Evolutionary conservation across 2,888 invertebrate species (phyloP).

Genomic region (Amblyteles armatorius): DNA sequence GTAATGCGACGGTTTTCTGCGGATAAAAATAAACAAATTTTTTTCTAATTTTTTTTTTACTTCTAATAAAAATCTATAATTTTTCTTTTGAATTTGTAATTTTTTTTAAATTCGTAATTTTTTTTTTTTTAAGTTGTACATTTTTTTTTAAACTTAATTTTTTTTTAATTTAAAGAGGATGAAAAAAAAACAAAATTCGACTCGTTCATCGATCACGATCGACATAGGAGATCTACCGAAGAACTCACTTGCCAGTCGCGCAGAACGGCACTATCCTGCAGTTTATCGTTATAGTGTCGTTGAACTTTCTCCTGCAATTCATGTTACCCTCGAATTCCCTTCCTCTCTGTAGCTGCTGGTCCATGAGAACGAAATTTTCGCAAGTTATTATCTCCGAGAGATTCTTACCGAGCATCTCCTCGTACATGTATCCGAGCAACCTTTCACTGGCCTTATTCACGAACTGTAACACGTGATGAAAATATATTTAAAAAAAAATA

Average conservation of each 20-base stretch:
- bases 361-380: slow-evolving; percentile 86
- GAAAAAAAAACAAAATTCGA: no score
- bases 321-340: slow-evolving; percentile 92
- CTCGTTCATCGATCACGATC: slow-evolving; percentile 24
- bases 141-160: neutral
- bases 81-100: neutral
- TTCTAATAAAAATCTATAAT: neutral
- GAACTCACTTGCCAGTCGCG: slow-evolving; percentile 87
- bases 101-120: neutral
- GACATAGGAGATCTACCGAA: neutral
- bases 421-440: slow-evolving; percentile 90
- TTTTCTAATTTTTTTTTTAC: neutral
- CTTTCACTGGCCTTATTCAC: slow-evolving; percentile 95
- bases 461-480: slow-evolving; percentile 87
- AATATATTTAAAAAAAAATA: slow-evolving; percentile 27
- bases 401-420: slow-evolving; percentile 88
- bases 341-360: slow-evolving; percentile 88
- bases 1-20: slow-evolving; percentile 88
- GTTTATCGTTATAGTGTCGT: slow-evolving; percentile 91
- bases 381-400: slow-evolving; percentile 86
- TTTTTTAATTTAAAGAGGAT: no score
- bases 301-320: slow-evolving; percentile 90
- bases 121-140: no score
- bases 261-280: slow-evolving; percentile 93
- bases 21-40: neutral